These are phyloP conservation scores for Poeciliopsis infans DNA, from an alignment of 2,797 vertebrate species.

Conservation along the genomic window DNA sequence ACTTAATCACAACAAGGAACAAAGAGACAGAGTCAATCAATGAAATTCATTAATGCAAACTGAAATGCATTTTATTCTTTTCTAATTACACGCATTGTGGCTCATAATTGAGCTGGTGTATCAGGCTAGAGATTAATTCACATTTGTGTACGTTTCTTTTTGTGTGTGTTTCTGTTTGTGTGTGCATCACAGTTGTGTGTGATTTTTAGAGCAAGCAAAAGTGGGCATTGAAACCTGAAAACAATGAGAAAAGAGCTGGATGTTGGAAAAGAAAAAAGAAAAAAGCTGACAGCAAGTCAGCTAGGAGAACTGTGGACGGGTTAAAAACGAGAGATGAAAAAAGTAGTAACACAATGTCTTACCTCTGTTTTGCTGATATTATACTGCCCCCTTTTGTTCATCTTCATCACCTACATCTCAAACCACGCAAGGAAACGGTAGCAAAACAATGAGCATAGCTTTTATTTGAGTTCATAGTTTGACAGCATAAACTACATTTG, in stretches of 20 bases:
- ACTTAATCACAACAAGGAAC: slow-evolving; percentile 79
- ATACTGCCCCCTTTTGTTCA: slow-evolving; percentile 75
- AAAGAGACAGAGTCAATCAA: slow-evolving; percentile 79
- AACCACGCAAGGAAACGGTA: slow-evolving; percentile 34
- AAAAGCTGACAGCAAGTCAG: slow-evolving; percentile 51
- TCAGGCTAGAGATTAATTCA: slow-evolving; percentile 77
- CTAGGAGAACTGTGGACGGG: slow-evolving; percentile 44
- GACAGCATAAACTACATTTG: slow-evolving; percentile 58
- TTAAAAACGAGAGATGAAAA: slow-evolving; percentile 56
- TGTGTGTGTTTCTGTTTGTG: slow-evolving; percentile 13
- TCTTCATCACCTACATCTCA: slow-evolving; percentile 38
- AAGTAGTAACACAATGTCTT: slow-evolving; percentile 38
- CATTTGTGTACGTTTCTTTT: slow-evolving; percentile 41
- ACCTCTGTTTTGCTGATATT: slow-evolving; percentile 57
- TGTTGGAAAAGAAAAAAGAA: slow-evolving; percentile 39
- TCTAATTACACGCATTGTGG: slow-evolving; percentile 84
- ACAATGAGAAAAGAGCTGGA: slow-evolving; percentile 56
- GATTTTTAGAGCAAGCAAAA: slow-evolving; percentile 14
- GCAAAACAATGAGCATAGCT: slow-evolving; percentile 47
- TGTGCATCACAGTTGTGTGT: slow-evolving; percentile 5
- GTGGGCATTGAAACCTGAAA: slow-evolving; percentile 41
- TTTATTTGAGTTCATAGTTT: slow-evolving; percentile 68
- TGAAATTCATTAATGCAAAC: slow-evolving; percentile 81
- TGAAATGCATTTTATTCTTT: slow-evolving; percentile 82
- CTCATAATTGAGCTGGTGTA: slow-evolving; percentile 81